Evolutionary conservation across 1,140 invertebrate genomes (phyloP).

Genomic region (Caenorhabditis tropicalis): DNA sequence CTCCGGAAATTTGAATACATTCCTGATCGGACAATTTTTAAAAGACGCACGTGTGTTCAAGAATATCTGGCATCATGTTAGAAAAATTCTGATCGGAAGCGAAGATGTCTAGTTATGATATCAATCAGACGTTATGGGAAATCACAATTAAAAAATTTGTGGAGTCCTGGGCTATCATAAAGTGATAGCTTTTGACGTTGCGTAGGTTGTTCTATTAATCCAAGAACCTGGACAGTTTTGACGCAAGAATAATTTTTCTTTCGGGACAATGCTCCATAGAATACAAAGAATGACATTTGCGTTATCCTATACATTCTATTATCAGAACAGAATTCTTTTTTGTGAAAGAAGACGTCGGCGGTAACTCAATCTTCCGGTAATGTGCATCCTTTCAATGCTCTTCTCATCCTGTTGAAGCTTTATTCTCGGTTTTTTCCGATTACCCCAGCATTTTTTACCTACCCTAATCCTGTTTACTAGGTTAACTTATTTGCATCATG

Average conservation of each 20-base stretch:
- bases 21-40: background rate
- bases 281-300: background rate
- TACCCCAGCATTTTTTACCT: background rate
- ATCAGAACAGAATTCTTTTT: background rate
- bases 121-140: background rate
- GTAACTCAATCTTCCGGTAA: background rate
- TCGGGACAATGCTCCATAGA: background rate
- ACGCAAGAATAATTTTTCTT: background rate
- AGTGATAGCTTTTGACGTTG: no score
- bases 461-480: background rate
- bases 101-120: background rate
- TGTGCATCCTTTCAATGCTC: background rate
- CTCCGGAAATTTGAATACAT: slow-evolving; percentile 8
- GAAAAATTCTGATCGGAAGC: background rate
- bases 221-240: background rate
- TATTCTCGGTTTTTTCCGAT: background rate
- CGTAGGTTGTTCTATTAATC: no score
- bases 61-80: background rate
- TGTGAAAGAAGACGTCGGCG: background rate
- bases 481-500: background rate
- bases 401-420: background rate
- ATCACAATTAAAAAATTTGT: no score
- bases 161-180: no score
- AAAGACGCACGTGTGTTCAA: background rate
- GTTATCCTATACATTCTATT: no score